Percentiles rank a stretch among this genome's conserved stretches.
These are phyloP conservation scores for Clepsis dumicolana DNA, from an alignment of 2,888 invertebrate genomes.

Conservation along the genomic window DNA sequence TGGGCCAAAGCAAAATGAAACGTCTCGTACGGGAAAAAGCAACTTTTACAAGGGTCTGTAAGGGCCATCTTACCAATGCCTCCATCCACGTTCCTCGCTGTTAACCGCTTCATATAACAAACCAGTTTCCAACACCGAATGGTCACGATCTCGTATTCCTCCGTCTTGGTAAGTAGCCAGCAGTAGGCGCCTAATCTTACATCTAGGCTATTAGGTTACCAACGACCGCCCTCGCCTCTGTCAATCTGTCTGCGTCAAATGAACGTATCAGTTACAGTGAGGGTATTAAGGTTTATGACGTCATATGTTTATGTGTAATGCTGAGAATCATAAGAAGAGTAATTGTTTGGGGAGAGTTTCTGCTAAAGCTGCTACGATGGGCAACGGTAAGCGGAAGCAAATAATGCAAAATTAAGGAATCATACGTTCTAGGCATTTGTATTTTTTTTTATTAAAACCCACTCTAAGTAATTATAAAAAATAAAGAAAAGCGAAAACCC, in stretches of 20 bases:
- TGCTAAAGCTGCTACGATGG: neutral
- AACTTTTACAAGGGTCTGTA: too few species aligned
- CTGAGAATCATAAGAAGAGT: neutral
- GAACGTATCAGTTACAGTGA: constrained; percentile 35
- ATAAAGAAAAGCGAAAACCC: too few species aligned
- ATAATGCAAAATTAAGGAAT: too few species aligned
- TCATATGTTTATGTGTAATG: constrained; percentile 13
- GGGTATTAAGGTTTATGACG: constrained; percentile 26
- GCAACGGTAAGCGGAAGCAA: too few species aligned
- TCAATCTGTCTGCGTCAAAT: constrained; percentile 53
- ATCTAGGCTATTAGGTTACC: constrained; percentile 57
- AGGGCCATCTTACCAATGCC: neutral
- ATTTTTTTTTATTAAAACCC: too few species aligned
- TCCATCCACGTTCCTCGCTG: neutral
- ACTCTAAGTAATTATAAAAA: too few species aligned
- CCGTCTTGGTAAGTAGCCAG: constrained; percentile 11
- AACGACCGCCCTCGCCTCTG: constrained; percentile 53
- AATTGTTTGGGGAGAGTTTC: neutral
- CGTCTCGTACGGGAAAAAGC: too few species aligned
- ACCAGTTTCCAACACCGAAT: neutral
- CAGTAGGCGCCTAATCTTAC: constrained; percentile 58
- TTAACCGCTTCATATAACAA: neutral
- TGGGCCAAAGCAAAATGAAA: too few species aligned
- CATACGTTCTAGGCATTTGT: too few species aligned
- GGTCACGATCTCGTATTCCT: constrained; percentile 2